Evolutionary conservation across 1,140 invertebrate species (phyloP).

Genomic region (Pygmarrhopalites habei): DNA sequence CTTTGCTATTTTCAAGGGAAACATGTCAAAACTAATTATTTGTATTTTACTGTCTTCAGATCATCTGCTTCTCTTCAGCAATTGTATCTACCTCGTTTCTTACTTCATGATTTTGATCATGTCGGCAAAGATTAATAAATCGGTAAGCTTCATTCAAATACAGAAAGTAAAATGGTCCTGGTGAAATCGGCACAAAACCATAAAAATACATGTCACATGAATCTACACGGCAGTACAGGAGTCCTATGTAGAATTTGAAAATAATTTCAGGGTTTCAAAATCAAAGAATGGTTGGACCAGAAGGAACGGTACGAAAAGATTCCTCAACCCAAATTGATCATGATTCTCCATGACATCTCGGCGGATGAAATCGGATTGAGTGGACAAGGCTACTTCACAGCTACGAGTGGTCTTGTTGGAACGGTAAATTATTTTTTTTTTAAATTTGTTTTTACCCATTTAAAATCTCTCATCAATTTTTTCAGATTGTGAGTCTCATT

Average conservation of each 20-base stretch:
- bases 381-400: slow-evolving; percentile 5
- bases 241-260: background rate
- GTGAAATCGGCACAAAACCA: no score
- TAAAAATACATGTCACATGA: no score
- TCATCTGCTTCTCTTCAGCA: background rate
- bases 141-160: background rate
- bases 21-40: no score
- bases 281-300: slow-evolving; percentile 9
- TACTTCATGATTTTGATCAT: slow-evolving; percentile 1
- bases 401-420: slow-evolving; percentile 7
- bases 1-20: no score
- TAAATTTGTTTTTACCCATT: background rate
- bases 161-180: no score
- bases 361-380: slow-evolving; percentile 4
- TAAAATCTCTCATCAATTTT: no score
- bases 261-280: background rate
- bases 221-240: no score
- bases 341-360: slow-evolving; percentile 10
- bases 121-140: background rate
- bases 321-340: slow-evolving; percentile 2
- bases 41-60: no score
- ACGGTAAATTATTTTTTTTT: background rate
- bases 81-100: background rate
- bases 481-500: slow-evolving; percentile 11
- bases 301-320: slow-evolving; percentile 5